These are phyloP conservation scores for Eulemur macaco DNA, from an alignment of 2,113 vertebrate species.

Conservation along the genomic window DNA sequence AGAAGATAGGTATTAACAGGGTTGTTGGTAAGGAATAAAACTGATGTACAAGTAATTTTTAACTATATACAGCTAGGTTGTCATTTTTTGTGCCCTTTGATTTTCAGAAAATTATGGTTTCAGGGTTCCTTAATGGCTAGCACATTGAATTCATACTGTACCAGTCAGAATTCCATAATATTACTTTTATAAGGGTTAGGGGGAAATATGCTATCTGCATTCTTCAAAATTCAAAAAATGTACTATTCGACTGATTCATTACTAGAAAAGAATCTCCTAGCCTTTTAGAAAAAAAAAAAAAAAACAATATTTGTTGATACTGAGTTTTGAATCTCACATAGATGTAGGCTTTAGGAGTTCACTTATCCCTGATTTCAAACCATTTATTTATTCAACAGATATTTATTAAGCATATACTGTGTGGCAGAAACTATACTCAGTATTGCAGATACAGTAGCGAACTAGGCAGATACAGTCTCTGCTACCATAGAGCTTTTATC, in stretches of 20 bases:
- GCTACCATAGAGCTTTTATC: background rate
- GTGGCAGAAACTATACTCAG: background rate
- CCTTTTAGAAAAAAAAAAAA: conserved; percentile 18
- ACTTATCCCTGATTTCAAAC: background rate
- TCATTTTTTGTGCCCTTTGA: background rate
- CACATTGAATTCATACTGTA: background rate
- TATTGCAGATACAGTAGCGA: background rate
- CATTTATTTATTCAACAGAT: conserved; percentile 17
- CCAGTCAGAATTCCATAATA: background rate
- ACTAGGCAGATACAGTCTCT: background rate
- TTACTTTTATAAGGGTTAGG: background rate
- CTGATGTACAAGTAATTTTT: background rate
- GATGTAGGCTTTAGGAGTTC: background rate
- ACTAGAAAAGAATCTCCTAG: conserved; percentile 27
- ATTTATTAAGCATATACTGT: background rate
- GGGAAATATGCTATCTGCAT: background rate
- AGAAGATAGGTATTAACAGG: background rate
- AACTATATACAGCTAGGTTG: background rate
- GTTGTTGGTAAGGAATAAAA: background rate
- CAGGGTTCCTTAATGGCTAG: background rate
- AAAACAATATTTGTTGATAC: background rate
- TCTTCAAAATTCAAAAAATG: background rate
- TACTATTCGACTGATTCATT: background rate
- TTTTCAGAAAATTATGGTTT: conserved; percentile 14
- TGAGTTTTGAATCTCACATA: background rate